Evolutionary conservation across 2,113 vertebrate species (phyloP), one percentile per base, ranked within the genome.

Genomic region (Notothenia rossii): DNA sequence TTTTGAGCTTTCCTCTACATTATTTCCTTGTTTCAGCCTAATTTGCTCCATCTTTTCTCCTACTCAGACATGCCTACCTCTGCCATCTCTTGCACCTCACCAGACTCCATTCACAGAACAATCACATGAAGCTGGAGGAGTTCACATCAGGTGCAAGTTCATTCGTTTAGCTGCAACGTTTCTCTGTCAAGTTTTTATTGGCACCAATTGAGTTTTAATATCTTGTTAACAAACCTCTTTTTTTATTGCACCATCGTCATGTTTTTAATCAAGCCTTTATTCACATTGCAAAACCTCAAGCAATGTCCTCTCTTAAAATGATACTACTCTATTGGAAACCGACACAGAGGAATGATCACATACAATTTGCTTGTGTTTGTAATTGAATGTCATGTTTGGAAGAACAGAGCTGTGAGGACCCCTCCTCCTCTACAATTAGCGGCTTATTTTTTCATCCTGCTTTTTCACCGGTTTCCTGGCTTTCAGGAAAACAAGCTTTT

Each of bases 371-470:
- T 36, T 18, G 7, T 58, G 3, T 22, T 64, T 36, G 15, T 53
- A 36, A 46, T 63, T 68, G 25, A 62, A 20, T 43, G 53, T 10
- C 48, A 59, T 33, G 18, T 56, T 33, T 3, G 2, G 63, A 36
- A 20, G 18, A 73, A 49, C 46, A 20, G 73, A 73, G 48, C 15
- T 25, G 53, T 14, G n/a, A 10, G 1, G 33, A 25, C 45, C 54
- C 53, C 36, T 14, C 61, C 72, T 69, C 20, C 55, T 77, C 20
- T 54, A 72, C 62, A 40, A 79, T 82, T 72, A 53, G 36, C 75
- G 77, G 76, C 67, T 88, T 76, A 62, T 73, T 72, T 48, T 51
- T 84, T 66, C 65, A 66, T 67, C 72, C 83, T 2, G 22, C 36
- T 40, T 40, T 40, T 40, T 40, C 36, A 71, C 33, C 29, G 29